phyloP scores from a whole-genome alignment of 37 sponge, comb jelly and placozoan species.

The Crambe crambe region DNA sequence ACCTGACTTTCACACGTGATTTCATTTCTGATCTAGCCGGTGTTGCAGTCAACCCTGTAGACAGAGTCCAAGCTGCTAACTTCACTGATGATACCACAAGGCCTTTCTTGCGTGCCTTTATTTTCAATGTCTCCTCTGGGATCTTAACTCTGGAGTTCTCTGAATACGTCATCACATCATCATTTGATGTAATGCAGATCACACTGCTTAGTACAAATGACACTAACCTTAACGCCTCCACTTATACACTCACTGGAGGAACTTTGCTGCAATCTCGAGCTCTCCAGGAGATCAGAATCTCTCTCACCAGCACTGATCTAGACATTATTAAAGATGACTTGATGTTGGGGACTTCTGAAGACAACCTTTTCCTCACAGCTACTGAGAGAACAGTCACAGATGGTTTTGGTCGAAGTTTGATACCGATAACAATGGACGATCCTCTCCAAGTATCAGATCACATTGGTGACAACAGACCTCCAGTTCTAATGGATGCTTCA shows the following conservation, averaged over 20 bases:
- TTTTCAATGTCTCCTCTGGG: slow-evolving; percentile 66
- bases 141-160: slow-evolving; percentile 72
- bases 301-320: slow-evolving; percentile 58
- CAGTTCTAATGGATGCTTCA: slow-evolving; percentile 43
- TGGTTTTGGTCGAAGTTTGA: slow-evolving; percentile 43
- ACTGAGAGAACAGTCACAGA: slow-evolving; percentile 67
- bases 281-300: slow-evolving; percentile 46
- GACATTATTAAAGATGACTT: slow-evolving; percentile 58
- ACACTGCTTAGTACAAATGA: slow-evolving; percentile 45
- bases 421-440: slow-evolving; percentile 46
- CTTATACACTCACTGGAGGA: slow-evolving; percentile 53
- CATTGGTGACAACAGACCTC: slow-evolving; percentile 59
- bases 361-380: slow-evolving; percentile 68
- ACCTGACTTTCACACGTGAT: slow-evolving; percentile 30
- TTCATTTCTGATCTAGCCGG: slow-evolving; percentile 55
- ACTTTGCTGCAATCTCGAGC: slow-evolving; percentile 36
- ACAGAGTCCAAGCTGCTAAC: slow-evolving; percentile 30
- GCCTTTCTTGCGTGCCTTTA: slow-evolving; percentile 62
- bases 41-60: slow-evolving; percentile 6
- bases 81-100: slow-evolving; percentile 55
- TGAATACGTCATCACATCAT: slow-evolving; percentile 62
- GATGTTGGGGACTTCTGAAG: slow-evolving; percentile 48
- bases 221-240: not conserved
- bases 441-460: slow-evolving; percentile 51
- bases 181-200: slow-evolving; percentile 60